Evolutionary conservation across 30 jellyfish, hydroid and myxozoan genomes (phyloP), one percentile per base, ranked within the genome.

Genomic region (Hydractinia symbiolongicarpus): DNA sequence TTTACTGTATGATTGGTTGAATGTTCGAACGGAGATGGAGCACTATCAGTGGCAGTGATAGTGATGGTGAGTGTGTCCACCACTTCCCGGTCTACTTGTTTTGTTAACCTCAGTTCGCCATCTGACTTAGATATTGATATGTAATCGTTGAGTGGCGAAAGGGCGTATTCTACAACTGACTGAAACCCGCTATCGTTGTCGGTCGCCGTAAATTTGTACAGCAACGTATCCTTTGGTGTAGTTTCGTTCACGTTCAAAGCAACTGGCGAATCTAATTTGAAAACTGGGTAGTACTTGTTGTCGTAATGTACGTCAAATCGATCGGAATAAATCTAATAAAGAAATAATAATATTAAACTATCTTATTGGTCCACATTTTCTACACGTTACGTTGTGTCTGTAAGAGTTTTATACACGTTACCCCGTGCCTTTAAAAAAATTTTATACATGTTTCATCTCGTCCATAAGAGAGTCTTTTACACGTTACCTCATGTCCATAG

Each of bases 1-100:
- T 83, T 89, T 8, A 89, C 67, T 9, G 86, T 56, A 49, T 64
- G 81, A 72, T 79, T 73, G 61, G 60, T 54, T 16, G 85, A 54
- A 54, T 15, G 69, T 57, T 83, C 93, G 79, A 89, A 89, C 74
- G 96, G 96, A 10, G 87, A 53, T 14, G 96, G 96, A 5, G 96
- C 96, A 54, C 91, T 69, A 75, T 89, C 96, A 77, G 80, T 76
- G 15, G 95, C 96, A 17, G 83, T 76, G 50, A 89, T 68, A 8
- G 71, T 49, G 84, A 84, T n/a, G 70, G 76, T 40, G 61, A 83
- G 81, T 15, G 88, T 62, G 30, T 89, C 60, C 55, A 83, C 82
- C 21, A 61, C 80, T 66, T 89, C 96, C 57, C 95, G 93, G 66
- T 89, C 96, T 15, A 89, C 81, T 53, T 79, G 58, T 54, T 72